phyloP scores from a whole-genome alignment of 92 coral and sea anemone genomes.

The Blastomussa wellsi region DNA sequence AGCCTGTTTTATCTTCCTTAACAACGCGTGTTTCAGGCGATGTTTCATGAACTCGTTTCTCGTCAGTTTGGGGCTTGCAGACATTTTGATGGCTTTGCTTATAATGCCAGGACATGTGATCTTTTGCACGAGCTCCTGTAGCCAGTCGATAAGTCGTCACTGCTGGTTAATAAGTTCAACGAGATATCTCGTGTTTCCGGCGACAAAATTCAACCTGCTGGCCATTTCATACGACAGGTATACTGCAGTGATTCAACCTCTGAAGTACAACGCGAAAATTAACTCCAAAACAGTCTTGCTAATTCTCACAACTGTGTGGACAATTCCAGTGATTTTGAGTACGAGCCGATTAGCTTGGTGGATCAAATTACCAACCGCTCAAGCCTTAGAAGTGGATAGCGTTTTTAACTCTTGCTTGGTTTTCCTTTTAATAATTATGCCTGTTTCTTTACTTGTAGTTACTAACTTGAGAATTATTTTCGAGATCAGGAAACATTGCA shows the following conservation, averaged over 20 bases:
- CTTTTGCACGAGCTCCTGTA: slow-evolving; percentile 63
- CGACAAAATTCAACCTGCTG: slow-evolving; percentile 58
- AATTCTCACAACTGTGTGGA: slow-evolving; percentile 51
- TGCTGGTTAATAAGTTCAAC: slow-evolving; percentile 64
- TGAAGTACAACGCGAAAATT: slow-evolving; percentile 62
- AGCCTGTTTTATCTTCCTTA: slow-evolving; percentile 33
- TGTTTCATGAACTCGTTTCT: slow-evolving; percentile 68
- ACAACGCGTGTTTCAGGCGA: slow-evolving; percentile 46
- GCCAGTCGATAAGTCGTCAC: slow-evolving; percentile 18
- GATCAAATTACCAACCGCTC: slow-evolving; percentile 12
- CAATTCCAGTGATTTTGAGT: slow-evolving; percentile 43
- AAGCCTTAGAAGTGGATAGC: slow-evolving; percentile 26
- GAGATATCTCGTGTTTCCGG: slow-evolving; percentile 58
- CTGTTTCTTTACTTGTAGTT: slow-evolving; percentile 41
- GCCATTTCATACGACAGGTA: slow-evolving; percentile 75
- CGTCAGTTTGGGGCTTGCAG: slow-evolving; percentile 64
- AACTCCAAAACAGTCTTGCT: slow-evolving; percentile 35
- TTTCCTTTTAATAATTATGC: slow-evolving; percentile 57
- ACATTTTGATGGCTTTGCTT: slow-evolving; percentile 53
- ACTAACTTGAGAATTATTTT: slow-evolving; percentile 57
- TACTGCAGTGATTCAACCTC: slow-evolving; percentile 68
- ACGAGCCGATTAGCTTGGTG: slow-evolving; percentile 53
- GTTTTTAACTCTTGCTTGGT: slow-evolving; percentile 54
- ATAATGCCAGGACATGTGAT: slow-evolving; percentile 70
- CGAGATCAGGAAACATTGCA: slow-evolving; percentile 52